A percentile compares a stretch with the other conserved stretches of the same genome.
Conservation (phyloP, 2,888 invertebrate genomes). For the Caradrina kadenii region DNA sequence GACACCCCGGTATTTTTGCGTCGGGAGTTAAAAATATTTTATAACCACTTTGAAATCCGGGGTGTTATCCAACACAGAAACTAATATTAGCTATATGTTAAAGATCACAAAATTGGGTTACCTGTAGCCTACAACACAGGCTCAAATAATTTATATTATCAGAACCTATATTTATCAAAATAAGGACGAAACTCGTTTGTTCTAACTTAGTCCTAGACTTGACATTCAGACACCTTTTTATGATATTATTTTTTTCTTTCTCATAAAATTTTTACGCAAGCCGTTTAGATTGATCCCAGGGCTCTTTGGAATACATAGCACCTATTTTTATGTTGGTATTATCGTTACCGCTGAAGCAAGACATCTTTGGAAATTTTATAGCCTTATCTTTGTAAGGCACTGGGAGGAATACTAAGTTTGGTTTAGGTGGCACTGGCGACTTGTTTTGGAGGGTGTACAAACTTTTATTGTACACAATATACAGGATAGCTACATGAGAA, state of each 20-base stretch:
- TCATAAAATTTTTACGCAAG: not conserved
- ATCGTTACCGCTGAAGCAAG: not conserved
- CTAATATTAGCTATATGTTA: not conserved
- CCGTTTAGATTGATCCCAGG: not conserved
- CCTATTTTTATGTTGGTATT: slow-evolving; percentile 29
- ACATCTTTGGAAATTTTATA: slow-evolving; percentile 26
- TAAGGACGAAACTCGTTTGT: not conserved
- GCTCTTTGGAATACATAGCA: slow-evolving; percentile 31
- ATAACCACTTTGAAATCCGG: too few relatives aligned
- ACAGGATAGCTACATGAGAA: not conserved
- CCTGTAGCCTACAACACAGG: not conserved
- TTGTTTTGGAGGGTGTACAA: slow-evolving; percentile 6
- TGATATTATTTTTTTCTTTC: slow-evolving; percentile 8
- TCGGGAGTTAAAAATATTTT: too few relatives aligned
- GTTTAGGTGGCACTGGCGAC: slow-evolving; percentile 12
- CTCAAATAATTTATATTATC: not conserved
- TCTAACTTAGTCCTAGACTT: slow-evolving; percentile 12
- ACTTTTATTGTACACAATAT: slow-evolving; percentile 16
- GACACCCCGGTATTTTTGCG: too few relatives aligned
- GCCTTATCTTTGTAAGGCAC: slow-evolving; percentile 1
- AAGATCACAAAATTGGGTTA: not conserved
- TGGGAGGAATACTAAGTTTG: slow-evolving; percentile 43
- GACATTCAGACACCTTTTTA: slow-evolving; percentile 17
- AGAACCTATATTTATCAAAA: slow-evolving; percentile 24
- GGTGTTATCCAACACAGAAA: too few relatives aligned